phyloP scores from a whole-genome alignment of 2,113 vertebrate species.

The Atherinomorus stipes region DNA sequence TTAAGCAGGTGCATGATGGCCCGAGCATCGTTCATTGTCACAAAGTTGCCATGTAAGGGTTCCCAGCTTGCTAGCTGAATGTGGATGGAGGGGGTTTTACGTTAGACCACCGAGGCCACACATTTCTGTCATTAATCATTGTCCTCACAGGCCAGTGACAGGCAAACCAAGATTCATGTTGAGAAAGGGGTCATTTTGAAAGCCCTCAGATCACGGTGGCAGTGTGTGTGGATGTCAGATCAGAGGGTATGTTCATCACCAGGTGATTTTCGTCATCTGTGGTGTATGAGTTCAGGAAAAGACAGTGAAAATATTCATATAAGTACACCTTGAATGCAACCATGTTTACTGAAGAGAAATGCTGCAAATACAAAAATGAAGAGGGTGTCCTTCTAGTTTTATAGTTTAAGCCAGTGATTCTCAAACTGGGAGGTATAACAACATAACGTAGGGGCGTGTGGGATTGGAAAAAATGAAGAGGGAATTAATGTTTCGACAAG shows the following conservation, averaged over 20 bases:
- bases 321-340: neutral
- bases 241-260: constrained; percentile 39
- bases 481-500: too few relatives aligned
- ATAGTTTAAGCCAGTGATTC: too few relatives aligned
- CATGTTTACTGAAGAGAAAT: neutral
- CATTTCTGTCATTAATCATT: constrained; percentile 78
- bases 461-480: too few relatives aligned
- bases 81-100: constrained; percentile 61
- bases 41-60: constrained; percentile 80
- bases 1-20: constrained; percentile 71
- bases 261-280: constrained; percentile 31
- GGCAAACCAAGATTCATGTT: constrained; percentile 51
- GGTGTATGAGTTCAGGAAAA: constrained; percentile 21
- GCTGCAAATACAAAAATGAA: too few relatives aligned
- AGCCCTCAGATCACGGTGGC: constrained; percentile 52
- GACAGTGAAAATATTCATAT: constrained; percentile 1
- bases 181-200: constrained; percentile 62
- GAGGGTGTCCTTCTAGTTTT: too few relatives aligned
- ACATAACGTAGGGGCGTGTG: too few relatives aligned
- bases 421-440: too few relatives aligned
- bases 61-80: constrained; percentile 55
- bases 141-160: constrained; percentile 52
- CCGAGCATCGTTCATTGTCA: constrained; percentile 79
- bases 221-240: constrained; percentile 30
- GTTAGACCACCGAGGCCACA: constrained; percentile 68